These are phyloP conservation scores for Carlito syrichta DNA, from an alignment of 2,113 vertebrate genomes.

Conservation along the genomic window DNA sequence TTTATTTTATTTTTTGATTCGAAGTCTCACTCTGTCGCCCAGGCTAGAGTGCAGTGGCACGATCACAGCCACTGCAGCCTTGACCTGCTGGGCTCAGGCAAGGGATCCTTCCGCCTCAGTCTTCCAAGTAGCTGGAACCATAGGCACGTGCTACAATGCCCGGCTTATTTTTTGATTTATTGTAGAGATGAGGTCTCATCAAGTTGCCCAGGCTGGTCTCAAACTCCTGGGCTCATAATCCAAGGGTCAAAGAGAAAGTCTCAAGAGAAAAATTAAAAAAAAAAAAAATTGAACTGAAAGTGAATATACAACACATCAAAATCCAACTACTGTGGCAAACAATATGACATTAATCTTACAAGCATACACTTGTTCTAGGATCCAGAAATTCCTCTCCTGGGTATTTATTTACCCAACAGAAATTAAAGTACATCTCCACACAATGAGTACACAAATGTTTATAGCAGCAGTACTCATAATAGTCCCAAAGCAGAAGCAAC, in stretches of 20 bases:
- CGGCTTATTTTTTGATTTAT: too few relatives aligned
- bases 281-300: not conserved
- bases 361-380: not conserved
- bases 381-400: not conserved
- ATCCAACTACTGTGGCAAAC: not conserved
- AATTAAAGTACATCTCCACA: not conserved
- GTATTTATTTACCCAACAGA: not conserved
- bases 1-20: too few relatives aligned
- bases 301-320: not conserved
- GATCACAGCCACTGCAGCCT: too few relatives aligned
- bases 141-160: too few relatives aligned
- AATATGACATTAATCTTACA: not conserved
- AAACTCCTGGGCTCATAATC: not conserved
- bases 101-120: too few relatives aligned
- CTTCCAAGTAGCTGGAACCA: too few relatives aligned
- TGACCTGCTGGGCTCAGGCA: too few relatives aligned
- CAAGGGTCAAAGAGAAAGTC: not conserved
- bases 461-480: not conserved
- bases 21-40: too few relatives aligned
- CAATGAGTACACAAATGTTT: not conserved
- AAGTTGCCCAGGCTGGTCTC: too few relatives aligned
- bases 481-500: not conserved
- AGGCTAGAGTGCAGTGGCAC: too few relatives aligned
- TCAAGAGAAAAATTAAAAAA: too few relatives aligned
- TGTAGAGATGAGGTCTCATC: too few relatives aligned